Evolutionary conservation across 2,797 vertebrate genomes (phyloP).

Genomic region (Halcyon leucocephala): DNA sequence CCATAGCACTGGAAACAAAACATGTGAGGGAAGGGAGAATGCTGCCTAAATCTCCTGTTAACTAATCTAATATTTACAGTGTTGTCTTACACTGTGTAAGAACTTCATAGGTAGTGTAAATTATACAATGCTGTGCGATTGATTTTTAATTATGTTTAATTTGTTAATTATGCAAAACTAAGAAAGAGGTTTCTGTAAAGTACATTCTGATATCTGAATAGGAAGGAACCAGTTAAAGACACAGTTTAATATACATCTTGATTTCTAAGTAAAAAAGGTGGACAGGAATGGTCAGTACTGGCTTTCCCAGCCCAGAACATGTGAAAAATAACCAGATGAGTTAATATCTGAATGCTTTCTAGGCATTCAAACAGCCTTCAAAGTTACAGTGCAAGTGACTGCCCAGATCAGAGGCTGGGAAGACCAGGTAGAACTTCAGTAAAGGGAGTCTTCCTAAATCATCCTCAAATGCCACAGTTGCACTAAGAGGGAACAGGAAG

Average conservation of each 20-base stretch:
- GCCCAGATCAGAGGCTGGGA: background rate
- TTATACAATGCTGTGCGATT: background rate
- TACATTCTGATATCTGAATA: background rate
- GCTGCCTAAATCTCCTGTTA: background rate
- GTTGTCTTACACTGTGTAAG: background rate
- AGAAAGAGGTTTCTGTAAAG: background rate
- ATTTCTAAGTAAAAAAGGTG: background rate
- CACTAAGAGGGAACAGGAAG: background rate
- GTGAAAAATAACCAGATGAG: background rate
- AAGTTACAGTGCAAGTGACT: background rate
- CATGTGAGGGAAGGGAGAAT: background rate
- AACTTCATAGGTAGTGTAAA: background rate
- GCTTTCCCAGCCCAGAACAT: background rate
- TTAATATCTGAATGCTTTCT: background rate
- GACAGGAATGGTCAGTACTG: background rate
- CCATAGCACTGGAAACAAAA: background rate
- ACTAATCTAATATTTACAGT: background rate
- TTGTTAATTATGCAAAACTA: background rate
- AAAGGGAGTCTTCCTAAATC: background rate
- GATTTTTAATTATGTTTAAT: background rate
- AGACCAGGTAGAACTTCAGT: background rate
- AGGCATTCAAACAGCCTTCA: background rate
- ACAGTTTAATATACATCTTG: background rate
- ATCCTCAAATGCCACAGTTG: background rate
- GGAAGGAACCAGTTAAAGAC: background rate